Evolutionary conservation across 2,888 invertebrate genomes (phyloP).

Genomic region (Chironomus tentans): DNA sequence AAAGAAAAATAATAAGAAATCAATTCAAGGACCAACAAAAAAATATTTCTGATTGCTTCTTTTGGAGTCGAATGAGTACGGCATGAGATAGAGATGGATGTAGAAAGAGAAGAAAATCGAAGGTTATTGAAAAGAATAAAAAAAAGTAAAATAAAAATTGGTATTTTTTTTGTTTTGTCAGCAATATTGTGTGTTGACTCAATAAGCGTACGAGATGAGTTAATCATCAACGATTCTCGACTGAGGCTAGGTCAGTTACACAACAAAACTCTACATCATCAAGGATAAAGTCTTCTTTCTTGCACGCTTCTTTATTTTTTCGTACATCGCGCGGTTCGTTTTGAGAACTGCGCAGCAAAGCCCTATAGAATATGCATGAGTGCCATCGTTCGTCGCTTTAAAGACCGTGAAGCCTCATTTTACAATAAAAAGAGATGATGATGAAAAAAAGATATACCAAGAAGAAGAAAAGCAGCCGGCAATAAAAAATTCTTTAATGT

Average conservation of each 20-base stretch:
- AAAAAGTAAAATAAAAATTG: not conserved
- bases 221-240: constrained; percentile 24
- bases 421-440: not conserved
- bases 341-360: not conserved
- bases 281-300: constrained; percentile 13
- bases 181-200: not conserved
- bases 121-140: constrained; percentile 5
- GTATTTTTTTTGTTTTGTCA: constrained; percentile 9
- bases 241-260: constrained; percentile 23
- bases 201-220: not conserved
- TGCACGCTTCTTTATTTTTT: not conserved
- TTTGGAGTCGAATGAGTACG: not conserved
- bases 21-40: not conserved
- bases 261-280: not conserved
- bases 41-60: not conserved
- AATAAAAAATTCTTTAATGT: not conserved
- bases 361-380: not conserved
- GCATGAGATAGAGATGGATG: not conserved
- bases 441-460: too few species aligned
- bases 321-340: not conserved
- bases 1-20: too few species aligned
- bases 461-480: not conserved
- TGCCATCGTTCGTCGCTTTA: not conserved
- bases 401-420: not conserved
- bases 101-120: not conserved